phyloP scores from a whole-genome alignment of 2,113 vertebrate genomes.

The Corapipo altera region DNA sequence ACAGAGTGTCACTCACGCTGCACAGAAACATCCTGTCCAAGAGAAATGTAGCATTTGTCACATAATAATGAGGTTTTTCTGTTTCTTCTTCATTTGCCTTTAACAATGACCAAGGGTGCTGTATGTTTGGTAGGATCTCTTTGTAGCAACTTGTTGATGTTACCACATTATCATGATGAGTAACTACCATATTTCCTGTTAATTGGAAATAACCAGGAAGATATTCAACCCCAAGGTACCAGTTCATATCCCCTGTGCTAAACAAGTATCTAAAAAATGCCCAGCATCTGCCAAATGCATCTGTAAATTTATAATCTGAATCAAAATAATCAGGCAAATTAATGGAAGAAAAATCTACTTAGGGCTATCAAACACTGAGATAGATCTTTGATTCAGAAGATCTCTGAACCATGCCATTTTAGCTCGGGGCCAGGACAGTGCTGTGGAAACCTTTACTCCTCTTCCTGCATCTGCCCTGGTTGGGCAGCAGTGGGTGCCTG shows the following conservation, averaged over 20 bases:
- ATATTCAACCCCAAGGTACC: not conserved
- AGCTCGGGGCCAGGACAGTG: not conserved
- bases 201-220: not conserved
- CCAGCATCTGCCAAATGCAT: not conserved
- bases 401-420: not conserved
- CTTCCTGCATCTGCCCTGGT: not conserved
- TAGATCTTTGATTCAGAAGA: not conserved
- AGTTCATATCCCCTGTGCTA: not conserved
- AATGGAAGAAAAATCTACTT: not conserved
- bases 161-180: not conserved
- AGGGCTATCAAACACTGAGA: not conserved
- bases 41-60: not conserved
- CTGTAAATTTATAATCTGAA: not conserved
- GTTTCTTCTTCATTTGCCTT: not conserved
- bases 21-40: accelerated
- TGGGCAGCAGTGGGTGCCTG: not conserved
- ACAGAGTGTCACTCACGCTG: not conserved
- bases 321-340: not conserved
- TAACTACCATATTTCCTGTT: not conserved
- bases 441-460: not conserved
- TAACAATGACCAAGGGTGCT: not conserved
- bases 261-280: not conserved
- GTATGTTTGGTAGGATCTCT: not conserved
- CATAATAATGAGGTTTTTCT: not conserved
- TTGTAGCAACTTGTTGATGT: accelerated